A percentile compares a stretch with the other conserved stretches of the same genome.
Evolutionary conservation across 2,888 invertebrate genomes (phyloP).

Genomic region (Drosophila neutralis): DNA sequence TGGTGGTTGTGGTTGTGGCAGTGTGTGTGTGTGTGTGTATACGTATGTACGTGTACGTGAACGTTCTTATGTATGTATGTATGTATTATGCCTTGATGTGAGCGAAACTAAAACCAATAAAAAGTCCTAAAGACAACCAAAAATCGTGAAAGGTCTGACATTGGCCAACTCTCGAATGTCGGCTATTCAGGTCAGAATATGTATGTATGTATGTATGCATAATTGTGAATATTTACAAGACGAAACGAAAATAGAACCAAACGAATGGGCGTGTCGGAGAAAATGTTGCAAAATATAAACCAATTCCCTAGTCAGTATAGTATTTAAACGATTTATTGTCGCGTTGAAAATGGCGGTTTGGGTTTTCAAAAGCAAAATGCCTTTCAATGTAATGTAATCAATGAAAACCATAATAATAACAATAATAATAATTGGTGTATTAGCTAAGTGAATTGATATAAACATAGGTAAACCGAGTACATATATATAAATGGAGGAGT

Average conservation of each 20-base stretch:
- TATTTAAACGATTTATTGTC: conserved; percentile 4
- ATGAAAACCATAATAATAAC: not conserved
- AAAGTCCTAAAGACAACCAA: conserved; percentile 18
- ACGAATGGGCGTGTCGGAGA: conserved; percentile 19
- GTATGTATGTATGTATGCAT: not conserved
- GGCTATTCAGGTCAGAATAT: not conserved
- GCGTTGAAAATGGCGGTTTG: not conserved
- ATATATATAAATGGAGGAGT: not conserved
- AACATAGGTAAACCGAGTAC: conserved; percentile 2
- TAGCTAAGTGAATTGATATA: not conserved
- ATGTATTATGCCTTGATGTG: not conserved
- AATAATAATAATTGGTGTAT: not conserved
- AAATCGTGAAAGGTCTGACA: not conserved
- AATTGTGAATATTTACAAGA: conserved; percentile 37
- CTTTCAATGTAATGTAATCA: not conserved
- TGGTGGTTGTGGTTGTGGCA: conserved; percentile 9
- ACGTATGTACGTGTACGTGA: not conserved
- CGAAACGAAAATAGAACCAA: not conserved
- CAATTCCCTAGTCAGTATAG: not conserved
- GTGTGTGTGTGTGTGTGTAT: conserved; percentile 10
- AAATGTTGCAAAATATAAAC: not conserved
- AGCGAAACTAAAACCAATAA: conserved; percentile 7
- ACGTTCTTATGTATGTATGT: not conserved
- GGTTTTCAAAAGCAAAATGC: not conserved
- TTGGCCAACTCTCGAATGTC: not conserved